Evolutionary conservation across 2,797 vertebrate species (phyloP), one percentile per base, ranked within the genome.

Genomic region (Rhabdomys pumilio): DNA sequence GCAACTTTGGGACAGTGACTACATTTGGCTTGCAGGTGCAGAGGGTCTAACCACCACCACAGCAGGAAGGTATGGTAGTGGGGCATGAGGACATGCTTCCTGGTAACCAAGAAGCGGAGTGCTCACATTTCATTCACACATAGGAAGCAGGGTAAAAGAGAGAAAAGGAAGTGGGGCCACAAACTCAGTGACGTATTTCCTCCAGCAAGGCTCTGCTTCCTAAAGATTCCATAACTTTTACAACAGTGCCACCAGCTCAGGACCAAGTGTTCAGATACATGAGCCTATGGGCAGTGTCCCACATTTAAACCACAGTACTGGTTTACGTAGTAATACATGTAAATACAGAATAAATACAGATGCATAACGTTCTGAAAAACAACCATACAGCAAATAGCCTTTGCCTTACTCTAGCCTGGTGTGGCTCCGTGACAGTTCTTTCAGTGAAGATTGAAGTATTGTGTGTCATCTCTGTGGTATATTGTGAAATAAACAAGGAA

Each of bases 281-380:
- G n/a, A 41, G 57, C 38, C 24, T 31, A 29, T 19, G 59, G 1
- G 22, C 4, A 10, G 41, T 10, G 11, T 47, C 41, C 63, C 59
- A 47, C 13, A 65, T 65, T 31, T 59, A 63, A 63, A 65, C 9
- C 41, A 47, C 34, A 81, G 24, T 3, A 20, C 34, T 41, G 50
- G 14, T 73, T 44, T 87, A 59, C 29, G 15, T 3, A 67, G 67
- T 87, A 80, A 24, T 85, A 47, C 50, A 95, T 38, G 85, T 29
- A 94, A 95, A 94, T 31, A 17, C 20, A 93, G 8, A 79, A 89
- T 24, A 95, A 95, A 92, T 26, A 20, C 15, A 88, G 11, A 79
- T 77, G 80, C 31, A 19, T 67, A 47, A 44, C 67, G 6, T 50
- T 81, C 50, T 26, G 7, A 86, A 83, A 85, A 50, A 79, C 38